Conservation (phyloP, 2,888 invertebrate genomes). For the Tridacna crocea region DNA sequence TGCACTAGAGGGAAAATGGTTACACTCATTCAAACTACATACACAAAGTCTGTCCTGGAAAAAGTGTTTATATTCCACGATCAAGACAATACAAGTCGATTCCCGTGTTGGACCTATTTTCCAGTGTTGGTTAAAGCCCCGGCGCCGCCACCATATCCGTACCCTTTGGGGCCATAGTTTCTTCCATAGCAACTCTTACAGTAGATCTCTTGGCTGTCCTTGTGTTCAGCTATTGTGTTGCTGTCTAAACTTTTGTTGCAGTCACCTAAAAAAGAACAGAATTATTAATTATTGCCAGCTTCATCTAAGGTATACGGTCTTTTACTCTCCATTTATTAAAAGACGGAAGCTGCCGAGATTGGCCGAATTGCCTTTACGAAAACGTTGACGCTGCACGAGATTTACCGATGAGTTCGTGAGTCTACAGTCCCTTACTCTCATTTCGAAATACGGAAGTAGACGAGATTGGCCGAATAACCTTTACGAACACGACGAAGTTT, state of each 20-base stretch:
- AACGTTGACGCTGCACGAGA: no score
- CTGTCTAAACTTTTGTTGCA: neutral
- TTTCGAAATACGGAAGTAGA: no score
- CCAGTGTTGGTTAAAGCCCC: neutral
- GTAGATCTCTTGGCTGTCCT: neutral
- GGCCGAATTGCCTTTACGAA: no score
- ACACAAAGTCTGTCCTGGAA: neutral
- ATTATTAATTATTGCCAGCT: no score
- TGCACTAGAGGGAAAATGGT: neutral
- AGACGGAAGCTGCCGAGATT: no score
- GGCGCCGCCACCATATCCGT: conserved; percentile 4
- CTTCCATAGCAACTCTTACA: conserved; percentile 8
- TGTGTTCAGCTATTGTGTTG: conserved; percentile 3
- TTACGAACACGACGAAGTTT: no score
- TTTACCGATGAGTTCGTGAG: no score
- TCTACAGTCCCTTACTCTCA: no score
- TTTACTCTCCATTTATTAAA: no score
- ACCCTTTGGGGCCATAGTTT: conserved; percentile 1
- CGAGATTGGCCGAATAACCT: no score
- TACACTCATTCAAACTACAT: neutral
- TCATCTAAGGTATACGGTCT: no score
- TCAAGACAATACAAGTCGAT: neutral
- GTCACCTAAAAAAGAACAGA: neutral
- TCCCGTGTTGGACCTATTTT: neutral
- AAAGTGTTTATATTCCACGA: neutral